Conservation (phyloP, 2,797 vertebrate species). For the Sebastolobus alascanus region DNA sequence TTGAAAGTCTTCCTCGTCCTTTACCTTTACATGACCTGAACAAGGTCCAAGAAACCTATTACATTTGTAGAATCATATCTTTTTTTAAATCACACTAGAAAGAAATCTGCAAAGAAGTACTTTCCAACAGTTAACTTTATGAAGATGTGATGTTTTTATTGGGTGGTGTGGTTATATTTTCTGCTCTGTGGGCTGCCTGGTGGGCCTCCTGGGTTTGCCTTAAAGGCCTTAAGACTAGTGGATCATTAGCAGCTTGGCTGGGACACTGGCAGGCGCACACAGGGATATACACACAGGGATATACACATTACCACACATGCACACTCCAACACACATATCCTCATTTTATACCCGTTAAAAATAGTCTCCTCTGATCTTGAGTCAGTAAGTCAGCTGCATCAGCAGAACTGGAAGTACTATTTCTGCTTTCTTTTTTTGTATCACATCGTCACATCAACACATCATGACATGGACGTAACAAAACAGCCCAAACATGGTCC, state of each 20-base stretch:
- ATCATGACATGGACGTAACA: not conserved
- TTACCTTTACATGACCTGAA: conserved; percentile 19
- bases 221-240: conserved; percentile 48
- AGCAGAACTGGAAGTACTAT: conserved; percentile 35
- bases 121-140: conserved; percentile 47
- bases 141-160: conserved; percentile 60
- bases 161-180: conserved; percentile 32
- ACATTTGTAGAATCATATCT: conserved; percentile 12
- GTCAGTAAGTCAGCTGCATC: conserved; percentile 40
- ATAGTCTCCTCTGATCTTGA: conserved; percentile 46
- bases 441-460: conserved; percentile 28
- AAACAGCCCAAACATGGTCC: not conserved
- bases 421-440: conserved; percentile 13
- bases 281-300: conserved; percentile 11
- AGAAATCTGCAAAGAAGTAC: conserved; percentile 15
- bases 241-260: conserved; percentile 63
- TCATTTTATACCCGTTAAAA: conserved; percentile 54
- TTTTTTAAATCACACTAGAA: not conserved
- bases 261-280: conserved; percentile 37
- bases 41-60: conserved; percentile 23
- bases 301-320: conserved; percentile 16
- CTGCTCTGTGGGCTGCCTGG: conserved; percentile 47
- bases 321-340: conserved; percentile 28
- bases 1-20: conserved; percentile 16
- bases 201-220: conserved; percentile 59